These are phyloP conservation scores for Danio aesculapii DNA, from an alignment of 2,797 vertebrate species.

Conservation along the genomic window DNA sequence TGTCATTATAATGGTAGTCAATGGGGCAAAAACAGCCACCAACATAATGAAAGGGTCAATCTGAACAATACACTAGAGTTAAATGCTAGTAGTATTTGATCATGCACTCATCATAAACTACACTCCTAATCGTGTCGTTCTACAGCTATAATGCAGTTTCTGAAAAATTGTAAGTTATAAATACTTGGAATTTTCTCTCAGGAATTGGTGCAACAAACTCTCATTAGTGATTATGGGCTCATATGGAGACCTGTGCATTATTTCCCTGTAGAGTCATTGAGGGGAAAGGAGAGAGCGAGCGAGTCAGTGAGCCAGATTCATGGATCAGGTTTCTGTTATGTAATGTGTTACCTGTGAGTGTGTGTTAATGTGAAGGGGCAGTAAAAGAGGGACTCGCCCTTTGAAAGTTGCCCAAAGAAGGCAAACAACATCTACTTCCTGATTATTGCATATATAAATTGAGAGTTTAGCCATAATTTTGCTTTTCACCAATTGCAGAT, in stretches of 20 bases:
- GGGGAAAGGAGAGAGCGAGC: conserved; percentile 65
- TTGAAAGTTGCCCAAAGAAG: background rate
- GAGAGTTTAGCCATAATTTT: background rate
- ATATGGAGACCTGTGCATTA: conserved; percentile 53
- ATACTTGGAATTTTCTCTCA: conserved; percentile 37
- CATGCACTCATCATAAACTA: background rate
- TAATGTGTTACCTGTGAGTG: conserved; percentile 50
- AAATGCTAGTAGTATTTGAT: background rate
- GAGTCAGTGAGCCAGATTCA: conserved; percentile 52
- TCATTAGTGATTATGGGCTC: conserved; percentile 62
- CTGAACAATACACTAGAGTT: too few relatives aligned
- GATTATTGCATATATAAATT: background rate
- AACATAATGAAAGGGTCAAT: too few relatives aligned
- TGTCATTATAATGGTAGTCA: too few relatives aligned
- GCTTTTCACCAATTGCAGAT: background rate
- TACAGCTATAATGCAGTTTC: background rate
- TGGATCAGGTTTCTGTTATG: conserved; percentile 64
- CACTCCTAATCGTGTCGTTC: conserved; percentile 2
- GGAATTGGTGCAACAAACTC: background rate
- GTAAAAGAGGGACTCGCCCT: conserved; percentile 18
- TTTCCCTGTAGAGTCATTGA: conserved; percentile 55
- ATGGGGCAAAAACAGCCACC: too few relatives aligned
- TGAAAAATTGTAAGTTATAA: conserved; percentile 44
- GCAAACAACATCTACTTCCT: conserved; percentile 15
- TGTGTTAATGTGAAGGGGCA: background rate